Evolutionary conservation across 2,797 vertebrate genomes (phyloP).

Genomic region (Gymnopithys bicolor): DNA sequence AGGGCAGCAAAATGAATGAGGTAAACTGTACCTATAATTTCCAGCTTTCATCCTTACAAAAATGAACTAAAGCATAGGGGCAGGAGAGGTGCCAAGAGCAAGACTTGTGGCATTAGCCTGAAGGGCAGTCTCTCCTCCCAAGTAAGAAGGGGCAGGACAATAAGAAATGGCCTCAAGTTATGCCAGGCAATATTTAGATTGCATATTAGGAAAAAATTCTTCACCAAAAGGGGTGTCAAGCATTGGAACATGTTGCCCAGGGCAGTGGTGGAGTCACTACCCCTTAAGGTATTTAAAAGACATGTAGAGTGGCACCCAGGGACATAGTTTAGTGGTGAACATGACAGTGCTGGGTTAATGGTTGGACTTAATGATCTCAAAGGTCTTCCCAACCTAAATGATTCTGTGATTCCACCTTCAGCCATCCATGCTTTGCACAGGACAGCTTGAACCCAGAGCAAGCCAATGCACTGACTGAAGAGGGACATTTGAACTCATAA

Average conservation of each 20-base stretch:
- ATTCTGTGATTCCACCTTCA: background rate
- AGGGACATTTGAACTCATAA: background rate
- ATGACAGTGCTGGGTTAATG: background rate
- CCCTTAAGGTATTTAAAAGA: background rate
- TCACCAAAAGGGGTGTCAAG: background rate
- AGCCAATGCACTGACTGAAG: background rate
- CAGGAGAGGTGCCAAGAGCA: background rate
- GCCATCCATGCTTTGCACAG: background rate
- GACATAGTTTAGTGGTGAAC: background rate
- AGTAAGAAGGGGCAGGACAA: background rate
- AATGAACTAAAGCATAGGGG: background rate
- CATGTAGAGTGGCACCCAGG: background rate
- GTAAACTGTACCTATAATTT: background rate
- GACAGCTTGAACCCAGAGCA: background rate
- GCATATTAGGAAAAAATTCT: background rate
- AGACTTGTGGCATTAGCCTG: background rate
- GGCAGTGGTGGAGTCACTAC: background rate
- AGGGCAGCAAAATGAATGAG: background rate
- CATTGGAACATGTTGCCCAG: background rate
- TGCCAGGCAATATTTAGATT: background rate
- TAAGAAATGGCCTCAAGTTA: background rate
- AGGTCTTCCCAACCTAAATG: background rate
- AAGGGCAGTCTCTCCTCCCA: background rate
- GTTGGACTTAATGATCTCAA: background rate
- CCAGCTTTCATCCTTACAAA: background rate